Evolutionary conservation across 2,797 vertebrate genomes (phyloP).

Genomic region (Remorina albescens): DNA sequence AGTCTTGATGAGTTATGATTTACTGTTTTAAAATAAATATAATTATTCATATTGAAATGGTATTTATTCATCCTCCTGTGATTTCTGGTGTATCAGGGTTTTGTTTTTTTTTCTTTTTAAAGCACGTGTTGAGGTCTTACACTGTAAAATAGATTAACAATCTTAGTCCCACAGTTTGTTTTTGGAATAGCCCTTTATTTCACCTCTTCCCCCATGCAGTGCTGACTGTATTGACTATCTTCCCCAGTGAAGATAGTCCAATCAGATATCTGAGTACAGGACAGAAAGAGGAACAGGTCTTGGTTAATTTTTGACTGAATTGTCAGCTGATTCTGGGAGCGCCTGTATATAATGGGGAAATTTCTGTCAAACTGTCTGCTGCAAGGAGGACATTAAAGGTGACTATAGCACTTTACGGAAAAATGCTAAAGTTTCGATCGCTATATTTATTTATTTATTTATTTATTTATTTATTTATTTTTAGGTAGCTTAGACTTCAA

Average conservation of each 20-base stretch:
- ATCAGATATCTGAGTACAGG: constrained; percentile 29
- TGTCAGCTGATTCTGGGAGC: constrained; percentile 57
- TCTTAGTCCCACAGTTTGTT: neutral
- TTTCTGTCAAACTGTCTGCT: constrained; percentile 54
- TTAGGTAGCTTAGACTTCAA: neutral
- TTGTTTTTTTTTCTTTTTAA: neutral
- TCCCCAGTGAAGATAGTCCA: constrained; percentile 42
- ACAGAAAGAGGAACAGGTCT: constrained; percentile 35
- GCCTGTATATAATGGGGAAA: constrained; percentile 66
- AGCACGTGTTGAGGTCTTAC: neutral
- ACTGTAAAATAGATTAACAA: constrained; percentile 1
- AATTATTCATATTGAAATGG: neutral
- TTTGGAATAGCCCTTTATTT: constrained; percentile 12
- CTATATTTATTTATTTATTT: no score
- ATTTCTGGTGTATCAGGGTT: neutral
- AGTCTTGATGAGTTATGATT: neutral
- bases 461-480: no score
- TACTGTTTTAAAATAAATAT: neutral
- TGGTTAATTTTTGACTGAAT: constrained; percentile 68
- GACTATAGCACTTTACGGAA: constrained; percentile 32
- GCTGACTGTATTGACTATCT: constrained; percentile 46
- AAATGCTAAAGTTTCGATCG: neutral
- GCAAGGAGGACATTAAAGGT: constrained; percentile 71
- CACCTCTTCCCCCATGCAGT: constrained; percentile 10
- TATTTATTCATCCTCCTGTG: neutral